A percentile compares a stretch with the other conserved stretches of the same genome.
phyloP scores from a whole-genome alignment of 2,888 invertebrate species.

The Troides helena region DNA sequence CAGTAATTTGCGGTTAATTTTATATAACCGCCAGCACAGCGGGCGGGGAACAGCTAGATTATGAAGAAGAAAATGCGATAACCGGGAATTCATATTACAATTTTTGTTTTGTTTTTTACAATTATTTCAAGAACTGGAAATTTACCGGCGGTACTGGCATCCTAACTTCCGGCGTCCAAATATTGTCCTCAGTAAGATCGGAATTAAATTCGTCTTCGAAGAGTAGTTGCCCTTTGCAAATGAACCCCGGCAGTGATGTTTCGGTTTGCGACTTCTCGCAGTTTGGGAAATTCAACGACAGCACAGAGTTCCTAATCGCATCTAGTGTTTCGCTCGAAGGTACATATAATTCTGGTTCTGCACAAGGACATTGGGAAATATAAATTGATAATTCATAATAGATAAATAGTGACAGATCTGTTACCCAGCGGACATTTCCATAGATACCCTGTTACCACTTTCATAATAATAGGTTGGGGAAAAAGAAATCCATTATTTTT shows the following conservation, averaged over 20 bases:
- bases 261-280: conserved; percentile 57
- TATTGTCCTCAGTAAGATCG: conserved; percentile 59
- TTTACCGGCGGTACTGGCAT: conserved; percentile 83
- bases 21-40: no score
- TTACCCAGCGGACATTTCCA: no score
- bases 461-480: no score
- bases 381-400: no score
- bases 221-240: conserved; percentile 81
- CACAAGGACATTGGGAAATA: neutral
- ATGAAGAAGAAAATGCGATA: no score
- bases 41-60: no score
- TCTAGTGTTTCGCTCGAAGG: neutral
- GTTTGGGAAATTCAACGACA: neutral
- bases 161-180: conserved; percentile 80
- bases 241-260: conserved; percentile 56
- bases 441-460: no score
- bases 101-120: no score
- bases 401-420: no score
- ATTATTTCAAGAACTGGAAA: neutral
- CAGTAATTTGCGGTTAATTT: no score
- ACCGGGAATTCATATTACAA: no score
- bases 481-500: no score
- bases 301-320: neutral
- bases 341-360: neutral
- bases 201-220: conserved; percentile 82